Evolutionary conservation across 2,888 invertebrate genomes (phyloP).

Genomic region (Mesoligia furuncula): DNA sequence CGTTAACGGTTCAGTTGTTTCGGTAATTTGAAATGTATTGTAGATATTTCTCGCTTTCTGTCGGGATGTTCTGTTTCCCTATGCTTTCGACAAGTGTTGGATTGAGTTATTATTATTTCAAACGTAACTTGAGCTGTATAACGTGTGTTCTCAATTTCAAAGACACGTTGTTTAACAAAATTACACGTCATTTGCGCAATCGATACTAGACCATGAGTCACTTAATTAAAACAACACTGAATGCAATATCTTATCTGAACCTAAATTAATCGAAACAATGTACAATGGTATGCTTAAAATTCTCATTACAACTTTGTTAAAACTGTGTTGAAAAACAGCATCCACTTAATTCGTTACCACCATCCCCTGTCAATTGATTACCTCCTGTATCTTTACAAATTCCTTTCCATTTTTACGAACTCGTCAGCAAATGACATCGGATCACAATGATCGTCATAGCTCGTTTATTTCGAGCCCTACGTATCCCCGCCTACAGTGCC

Average conservation of each 20-base stretch:
- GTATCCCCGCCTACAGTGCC: slow-evolving; percentile 78
- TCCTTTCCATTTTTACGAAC: slow-evolving; percentile 31
- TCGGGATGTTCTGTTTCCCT: neutral
- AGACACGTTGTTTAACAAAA: slow-evolving; percentile 16
- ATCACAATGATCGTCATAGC: slow-evolving; percentile 53
- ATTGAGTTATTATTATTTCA: slow-evolving; percentile 19
- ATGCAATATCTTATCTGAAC: slow-evolving; percentile 31
- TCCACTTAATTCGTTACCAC: slow-evolving; percentile 1
- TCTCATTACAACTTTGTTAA: neutral
- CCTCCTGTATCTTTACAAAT: slow-evolving; percentile 30
- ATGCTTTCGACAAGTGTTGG: slow-evolving; percentile 14
- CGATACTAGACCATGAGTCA: slow-evolving; percentile 45
- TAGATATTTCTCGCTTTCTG: slow-evolving; percentile 20
- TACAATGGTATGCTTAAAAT: neutral
- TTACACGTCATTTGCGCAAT: slow-evolving; percentile 22
- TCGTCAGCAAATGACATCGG: slow-evolving; percentile 52
- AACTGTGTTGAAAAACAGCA: neutral
- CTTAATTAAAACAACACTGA: slow-evolving; percentile 42
- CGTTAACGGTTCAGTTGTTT: slow-evolving; percentile 69
- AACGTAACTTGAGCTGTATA: neutral
- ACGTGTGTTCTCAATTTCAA: slow-evolving; percentile 12
- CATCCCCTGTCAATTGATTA: neutral
- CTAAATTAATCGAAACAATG: slow-evolving; percentile 18
- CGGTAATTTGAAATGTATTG: slow-evolving; percentile 71
- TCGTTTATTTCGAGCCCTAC: slow-evolving; percentile 66